phyloP scores from a whole-genome alignment of 2,888 invertebrate genomes.

The Tiliacea citrago region DNA sequence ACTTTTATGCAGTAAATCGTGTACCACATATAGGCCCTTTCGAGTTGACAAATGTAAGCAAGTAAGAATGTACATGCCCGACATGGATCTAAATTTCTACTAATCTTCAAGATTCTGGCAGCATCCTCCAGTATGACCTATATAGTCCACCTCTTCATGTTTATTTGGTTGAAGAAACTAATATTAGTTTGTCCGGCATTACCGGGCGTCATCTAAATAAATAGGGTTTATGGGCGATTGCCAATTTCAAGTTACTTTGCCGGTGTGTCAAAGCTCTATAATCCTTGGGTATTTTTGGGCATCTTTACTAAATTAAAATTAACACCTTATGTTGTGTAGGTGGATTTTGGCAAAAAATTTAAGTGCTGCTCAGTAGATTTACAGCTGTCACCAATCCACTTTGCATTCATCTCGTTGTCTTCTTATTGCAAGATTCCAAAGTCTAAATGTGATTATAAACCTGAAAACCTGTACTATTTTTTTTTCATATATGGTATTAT shows the following conservation, averaged over 20 bases:
- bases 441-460: not conserved
- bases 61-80: not conserved
- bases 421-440: slow-evolving; percentile 11
- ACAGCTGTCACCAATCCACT: slow-evolving; percentile 18
- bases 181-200: slow-evolving; percentile 43
- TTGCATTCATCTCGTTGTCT: slow-evolving; percentile 3
- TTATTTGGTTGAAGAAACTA: slow-evolving; percentile 34
- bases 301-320: slow-evolving; percentile 31
- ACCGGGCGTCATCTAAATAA: slow-evolving; percentile 61
- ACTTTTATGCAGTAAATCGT: not conserved
- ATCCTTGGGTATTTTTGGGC: slow-evolving; percentile 42
- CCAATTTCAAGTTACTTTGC: slow-evolving; percentile 61
- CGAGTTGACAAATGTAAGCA: not conserved
- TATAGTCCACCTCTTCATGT: slow-evolving; percentile 1
- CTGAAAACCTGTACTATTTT: not conserved
- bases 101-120: not conserved
- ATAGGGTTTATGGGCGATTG: slow-evolving; percentile 66
- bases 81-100: not conserved
- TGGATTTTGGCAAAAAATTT: slow-evolving; percentile 21
- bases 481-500: too few species aligned
- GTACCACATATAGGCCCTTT: too few species aligned
- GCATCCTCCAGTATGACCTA: slow-evolving; percentile 2
- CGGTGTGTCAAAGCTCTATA: slow-evolving; percentile 52
- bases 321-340: slow-evolving; percentile 20
- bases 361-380: not conserved